Evolutionary conservation across 2,797 vertebrate genomes (phyloP).

Genomic region (Eulemur rubriventer): DNA sequence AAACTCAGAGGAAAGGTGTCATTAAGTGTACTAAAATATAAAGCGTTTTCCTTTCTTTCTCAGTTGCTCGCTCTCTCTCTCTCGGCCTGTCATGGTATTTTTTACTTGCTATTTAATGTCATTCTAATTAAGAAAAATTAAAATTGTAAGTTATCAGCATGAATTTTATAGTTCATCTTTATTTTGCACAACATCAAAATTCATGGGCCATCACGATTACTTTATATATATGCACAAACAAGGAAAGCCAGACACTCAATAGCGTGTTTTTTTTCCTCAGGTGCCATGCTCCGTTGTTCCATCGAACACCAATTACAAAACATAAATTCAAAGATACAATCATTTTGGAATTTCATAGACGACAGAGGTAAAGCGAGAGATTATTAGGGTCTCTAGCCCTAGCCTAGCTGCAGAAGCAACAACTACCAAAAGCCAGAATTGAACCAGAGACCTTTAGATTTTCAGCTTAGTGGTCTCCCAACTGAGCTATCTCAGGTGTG

Average conservation of each 20-base stretch:
- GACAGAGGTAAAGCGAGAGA: no score
- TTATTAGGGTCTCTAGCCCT: background rate
- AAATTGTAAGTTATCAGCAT: background rate
- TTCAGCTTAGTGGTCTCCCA: constrained; percentile 57
- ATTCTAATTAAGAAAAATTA: background rate
- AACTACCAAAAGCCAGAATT: background rate
- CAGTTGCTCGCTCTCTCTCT: background rate
- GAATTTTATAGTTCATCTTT: background rate
- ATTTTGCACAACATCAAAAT: background rate
- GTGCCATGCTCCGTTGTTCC: background rate
- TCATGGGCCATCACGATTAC: rapidly evolving
- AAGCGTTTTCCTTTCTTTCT: background rate
- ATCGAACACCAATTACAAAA: background rate
- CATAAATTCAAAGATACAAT: background rate
- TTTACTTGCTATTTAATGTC: background rate
- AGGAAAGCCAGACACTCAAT: rapidly evolving
- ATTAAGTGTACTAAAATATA: background rate
- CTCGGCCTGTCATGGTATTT: background rate
- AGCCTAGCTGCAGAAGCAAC: background rate
- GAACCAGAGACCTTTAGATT: constrained; percentile 63
- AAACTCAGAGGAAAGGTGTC: background rate
- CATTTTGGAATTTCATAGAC: background rate
- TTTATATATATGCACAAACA: background rate
- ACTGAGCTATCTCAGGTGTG: constrained; percentile 45
- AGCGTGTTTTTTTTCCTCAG: background rate